A percentile compares a stretch with the other conserved stretches of the same genome.
These are phyloP conservation scores for Lanius ludovicianus DNA, from an alignment of 2,113 vertebrate species.

Conservation along the genomic window DNA sequence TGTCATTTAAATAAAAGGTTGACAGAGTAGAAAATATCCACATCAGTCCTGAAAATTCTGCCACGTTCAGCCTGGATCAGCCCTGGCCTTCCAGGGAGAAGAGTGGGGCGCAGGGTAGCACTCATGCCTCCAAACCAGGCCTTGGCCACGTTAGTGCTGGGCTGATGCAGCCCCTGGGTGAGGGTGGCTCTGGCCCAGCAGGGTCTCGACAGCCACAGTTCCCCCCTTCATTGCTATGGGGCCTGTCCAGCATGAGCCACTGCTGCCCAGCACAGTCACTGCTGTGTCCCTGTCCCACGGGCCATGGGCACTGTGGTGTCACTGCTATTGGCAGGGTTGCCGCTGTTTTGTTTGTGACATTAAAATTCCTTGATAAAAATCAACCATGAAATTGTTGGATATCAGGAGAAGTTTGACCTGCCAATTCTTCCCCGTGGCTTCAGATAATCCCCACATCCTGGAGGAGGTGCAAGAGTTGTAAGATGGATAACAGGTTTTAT, in stretches of 20 bases:
- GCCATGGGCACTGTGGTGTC: fast-evolving
- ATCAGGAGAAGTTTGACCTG: neutral
- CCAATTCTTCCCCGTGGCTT: neutral
- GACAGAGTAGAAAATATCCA: conserved; percentile 30
- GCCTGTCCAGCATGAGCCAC: neutral
- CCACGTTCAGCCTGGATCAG: neutral
- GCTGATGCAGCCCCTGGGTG: fast-evolving
- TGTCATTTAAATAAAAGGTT: conserved; percentile 60
- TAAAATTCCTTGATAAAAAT: neutral
- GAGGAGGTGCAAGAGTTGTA: neutral
- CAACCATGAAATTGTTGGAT: neutral
- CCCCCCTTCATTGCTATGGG: too few relatives aligned
- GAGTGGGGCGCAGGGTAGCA: neutral
- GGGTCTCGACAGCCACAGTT: neutral
- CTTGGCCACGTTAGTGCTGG: neutral
- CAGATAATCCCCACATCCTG: neutral
- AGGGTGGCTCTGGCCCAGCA: neutral
- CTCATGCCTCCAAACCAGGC: fast-evolving
- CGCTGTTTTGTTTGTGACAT: neutral
- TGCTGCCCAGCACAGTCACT: fast-evolving
- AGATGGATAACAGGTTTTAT: neutral
- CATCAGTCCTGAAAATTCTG: neutral
- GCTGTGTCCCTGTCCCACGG: fast-evolving
- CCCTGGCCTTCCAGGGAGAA: neutral
- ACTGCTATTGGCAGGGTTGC: neutral